A percentile compares a stretch with the other conserved stretches of the same genome.
Conservation (phyloP, 2,113 vertebrate species). For the Aviceda subcristata region DNA sequence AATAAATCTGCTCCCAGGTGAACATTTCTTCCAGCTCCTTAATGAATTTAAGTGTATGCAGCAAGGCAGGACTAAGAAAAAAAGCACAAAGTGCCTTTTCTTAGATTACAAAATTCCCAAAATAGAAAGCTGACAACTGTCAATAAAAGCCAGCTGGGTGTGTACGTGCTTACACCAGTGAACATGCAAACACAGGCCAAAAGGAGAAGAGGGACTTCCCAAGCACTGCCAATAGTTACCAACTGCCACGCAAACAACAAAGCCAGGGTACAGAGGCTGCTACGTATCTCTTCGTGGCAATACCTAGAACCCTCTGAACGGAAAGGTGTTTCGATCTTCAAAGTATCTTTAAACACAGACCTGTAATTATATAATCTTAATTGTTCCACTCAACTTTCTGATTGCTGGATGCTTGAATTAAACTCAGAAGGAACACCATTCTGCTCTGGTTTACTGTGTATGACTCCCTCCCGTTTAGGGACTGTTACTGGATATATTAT, state of each 20-base stretch:
- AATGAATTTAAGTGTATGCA: background rate
- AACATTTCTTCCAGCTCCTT: background rate
- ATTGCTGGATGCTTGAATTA: background rate
- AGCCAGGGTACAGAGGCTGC: background rate
- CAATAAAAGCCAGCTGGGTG: background rate
- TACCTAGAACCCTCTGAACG: background rate
- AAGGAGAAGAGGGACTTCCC: background rate
- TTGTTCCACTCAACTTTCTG: background rate
- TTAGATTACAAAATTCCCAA: background rate
- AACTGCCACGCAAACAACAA: background rate
- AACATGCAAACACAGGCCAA: background rate
- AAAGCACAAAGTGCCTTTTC: background rate
- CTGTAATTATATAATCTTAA: background rate
- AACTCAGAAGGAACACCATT: background rate
- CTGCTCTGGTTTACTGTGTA: background rate
- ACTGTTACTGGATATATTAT: background rate
- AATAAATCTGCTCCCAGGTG: background rate
- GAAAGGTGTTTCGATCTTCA: background rate
- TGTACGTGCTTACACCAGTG: background rate
- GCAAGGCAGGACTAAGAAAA: background rate
- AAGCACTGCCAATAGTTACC: background rate
- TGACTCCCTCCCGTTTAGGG: background rate
- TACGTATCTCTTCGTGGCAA: rapidly evolving
- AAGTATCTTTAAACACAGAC: background rate
- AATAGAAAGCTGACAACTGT: background rate